Percentiles rank a stretch among this genome's conserved stretches.
Evolutionary conservation across 2,113 vertebrate genomes (phyloP).

Genomic region (Ariopsis seemanni): DNA sequence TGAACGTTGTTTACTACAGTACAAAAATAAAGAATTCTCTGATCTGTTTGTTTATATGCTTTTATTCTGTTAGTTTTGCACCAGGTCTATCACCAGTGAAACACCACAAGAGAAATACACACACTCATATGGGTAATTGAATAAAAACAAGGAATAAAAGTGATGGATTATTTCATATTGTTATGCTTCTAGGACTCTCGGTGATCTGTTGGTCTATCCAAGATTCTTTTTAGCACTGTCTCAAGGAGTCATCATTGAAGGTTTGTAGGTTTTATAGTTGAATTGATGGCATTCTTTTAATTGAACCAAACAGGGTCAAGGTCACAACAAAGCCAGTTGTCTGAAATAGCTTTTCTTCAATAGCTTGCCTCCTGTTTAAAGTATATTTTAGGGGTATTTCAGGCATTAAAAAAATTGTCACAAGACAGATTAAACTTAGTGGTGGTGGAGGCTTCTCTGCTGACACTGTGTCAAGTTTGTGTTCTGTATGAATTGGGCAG

Average conservation of each 20-base stretch:
- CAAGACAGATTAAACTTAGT: not conserved
- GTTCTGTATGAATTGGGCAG: not conserved
- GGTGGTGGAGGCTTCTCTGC: not conserved
- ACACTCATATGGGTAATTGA: not conserved
- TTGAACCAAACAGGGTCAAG: not conserved
- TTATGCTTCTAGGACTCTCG: not conserved
- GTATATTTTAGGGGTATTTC: not conserved
- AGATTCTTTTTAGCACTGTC: not conserved
- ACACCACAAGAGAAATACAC: not conserved
- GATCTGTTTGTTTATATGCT: not conserved
- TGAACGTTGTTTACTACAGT: slow-evolving; percentile 46
- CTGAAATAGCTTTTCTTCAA: too few relatives aligned
- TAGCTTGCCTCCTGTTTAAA: too few relatives aligned
- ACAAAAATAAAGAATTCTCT: slow-evolving; percentile 52
- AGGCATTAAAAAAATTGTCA: not conserved
- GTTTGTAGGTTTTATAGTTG: not conserved
- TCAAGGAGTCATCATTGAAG: not conserved
- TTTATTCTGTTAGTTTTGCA: not conserved
- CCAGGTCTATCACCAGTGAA: not conserved
- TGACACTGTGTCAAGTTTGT: not conserved
- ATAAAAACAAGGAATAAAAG: slow-evolving; percentile 1
- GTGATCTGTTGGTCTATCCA: not conserved
- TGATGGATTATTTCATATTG: not conserved
- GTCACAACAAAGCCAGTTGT: not conserved
- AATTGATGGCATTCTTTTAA: not conserved